Base-by-base conservation (phyloP, 2,888 invertebrate genomes). In the Oxyscelio sp. region DNA sequence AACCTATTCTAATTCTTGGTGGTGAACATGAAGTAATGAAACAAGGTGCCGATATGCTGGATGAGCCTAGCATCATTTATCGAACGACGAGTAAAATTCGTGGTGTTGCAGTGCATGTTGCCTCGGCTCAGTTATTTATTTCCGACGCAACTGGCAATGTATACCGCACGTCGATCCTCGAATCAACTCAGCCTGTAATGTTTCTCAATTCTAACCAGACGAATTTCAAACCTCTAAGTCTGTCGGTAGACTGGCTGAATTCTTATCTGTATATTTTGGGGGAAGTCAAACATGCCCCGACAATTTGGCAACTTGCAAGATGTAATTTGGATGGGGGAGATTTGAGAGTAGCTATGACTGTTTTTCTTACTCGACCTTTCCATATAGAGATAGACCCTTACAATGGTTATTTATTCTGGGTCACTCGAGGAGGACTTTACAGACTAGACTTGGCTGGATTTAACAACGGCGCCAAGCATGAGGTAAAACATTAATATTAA, bases 371-470 rank as follows among this genome's bases (percentile, higher is more conserved):
- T 4, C 95, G 96, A 88, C 97, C 98, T 0, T 95, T 96, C 73
- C 97, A 98, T 90, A 96, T 99, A 87, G 97, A 98, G 94, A 97
- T 98, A 0, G 99, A 99, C 95, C 98, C 99, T 34, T 97, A 97
- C 90, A 99, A 99, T 93, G 99, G 99, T 96, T 98, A 97, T 94
- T 94, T 98, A 24, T 98, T 98, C 93, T 98, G 97, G 97, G 96
- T 96, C 4, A 93, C 93, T 24, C 95, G 95, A 31, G 96, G 96
- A 4, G 97, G 97, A 0, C 93, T 98, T 6, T 98, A 97, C 92
- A 95, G 97, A 34, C 93, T 97, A 19, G 98, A 98, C 90, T 94
- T 98, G 52, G 96, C 96, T 0, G 96, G 97, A 88, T 96, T 97
- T 59, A 97, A 96, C 70, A 97, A 97, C 89, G 97, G 97, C 1